Evolutionary conservation across 1,140 invertebrate genomes (phyloP).

Genomic region (Zelostemma sp.): DNA sequence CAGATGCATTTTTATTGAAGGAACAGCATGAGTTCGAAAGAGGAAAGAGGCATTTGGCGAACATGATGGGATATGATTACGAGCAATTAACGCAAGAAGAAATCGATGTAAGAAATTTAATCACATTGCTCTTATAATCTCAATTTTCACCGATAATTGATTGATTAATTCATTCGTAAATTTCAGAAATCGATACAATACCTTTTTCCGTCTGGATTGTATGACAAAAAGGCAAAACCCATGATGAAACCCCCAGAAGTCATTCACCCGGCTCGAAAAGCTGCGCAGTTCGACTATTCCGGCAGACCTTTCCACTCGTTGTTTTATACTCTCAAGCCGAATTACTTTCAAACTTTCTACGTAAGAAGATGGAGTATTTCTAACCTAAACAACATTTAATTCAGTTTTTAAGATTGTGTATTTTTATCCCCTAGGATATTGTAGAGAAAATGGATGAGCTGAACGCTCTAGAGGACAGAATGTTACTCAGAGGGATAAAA

Average conservation of each 20-base stretch:
- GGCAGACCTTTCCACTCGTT: slow-evolving; percentile 90
- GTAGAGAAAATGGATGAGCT: slow-evolving; percentile 76
- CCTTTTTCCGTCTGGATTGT: slow-evolving; percentile 92
- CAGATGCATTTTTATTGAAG: slow-evolving; percentile 87
- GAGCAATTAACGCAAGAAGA: slow-evolving; percentile 89
- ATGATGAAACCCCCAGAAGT: slow-evolving; percentile 88
- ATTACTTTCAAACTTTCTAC: slow-evolving; percentile 86
- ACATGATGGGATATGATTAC: slow-evolving; percentile 97
- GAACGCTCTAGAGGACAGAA: slow-evolving; percentile 78
- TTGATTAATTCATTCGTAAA: not conserved
- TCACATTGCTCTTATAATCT: slow-evolving; percentile 52
- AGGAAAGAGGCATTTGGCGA: slow-evolving; percentile 95
- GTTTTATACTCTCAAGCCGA: slow-evolving; percentile 90
- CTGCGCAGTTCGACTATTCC: slow-evolving; percentile 89
- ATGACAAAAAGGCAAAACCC: slow-evolving; percentile 84
- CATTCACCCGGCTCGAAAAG: slow-evolving; percentile 87
- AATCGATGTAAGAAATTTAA: slow-evolving; percentile 78
- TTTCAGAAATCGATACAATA: slow-evolving; percentile 87
- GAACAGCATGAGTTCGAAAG: slow-evolving; percentile 88
- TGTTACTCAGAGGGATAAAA: slow-evolving; percentile 73
- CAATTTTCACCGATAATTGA: too few relatives aligned
- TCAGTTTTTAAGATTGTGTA: slow-evolving; percentile 18
- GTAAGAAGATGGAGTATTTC: slow-evolving; percentile 18
- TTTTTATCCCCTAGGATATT: slow-evolving; percentile 60
- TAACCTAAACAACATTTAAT: slow-evolving; percentile 17